Conservation (phyloP, 1,140 invertebrate genomes). For the Eubasilissa regina region DNA sequence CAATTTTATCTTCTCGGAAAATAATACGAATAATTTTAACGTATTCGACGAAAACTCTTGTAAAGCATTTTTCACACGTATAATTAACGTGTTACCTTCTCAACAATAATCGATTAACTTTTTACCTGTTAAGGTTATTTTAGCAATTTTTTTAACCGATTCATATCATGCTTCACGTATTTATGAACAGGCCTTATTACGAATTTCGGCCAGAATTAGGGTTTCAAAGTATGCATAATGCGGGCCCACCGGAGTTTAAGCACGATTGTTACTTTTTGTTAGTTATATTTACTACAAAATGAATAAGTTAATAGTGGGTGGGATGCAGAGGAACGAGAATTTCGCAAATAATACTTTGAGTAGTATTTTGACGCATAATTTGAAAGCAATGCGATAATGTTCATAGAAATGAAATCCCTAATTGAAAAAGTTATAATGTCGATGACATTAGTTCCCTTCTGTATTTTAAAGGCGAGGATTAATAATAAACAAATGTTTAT, state of each 20-base stretch:
- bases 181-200: not conserved
- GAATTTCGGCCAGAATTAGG: conserved; percentile 5
- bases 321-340: not conserved
- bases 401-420: no score
- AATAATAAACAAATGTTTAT: no score
- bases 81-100: conserved; percentile 3
- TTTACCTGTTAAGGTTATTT: conserved; percentile 16
- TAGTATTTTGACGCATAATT: not conserved
- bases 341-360: not conserved
- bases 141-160: conserved; percentile 15
- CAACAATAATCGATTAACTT: conserved; percentile 20
- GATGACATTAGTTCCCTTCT: no score
- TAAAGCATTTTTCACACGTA: not conserved
- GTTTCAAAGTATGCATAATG: not conserved
- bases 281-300: not conserved
- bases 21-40: no score
- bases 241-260: not conserved
- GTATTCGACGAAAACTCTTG: not conserved
- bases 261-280: conserved; percentile 2
- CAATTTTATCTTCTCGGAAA: no score
- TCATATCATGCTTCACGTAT: not conserved
- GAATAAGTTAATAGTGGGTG: not conserved
- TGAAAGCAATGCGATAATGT: not conserved
- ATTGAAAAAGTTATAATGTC: no score
- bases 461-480: no score